phyloP scores from a whole-genome alignment of 2,113 vertebrate species.

The Chaenogobius annularis region DNA sequence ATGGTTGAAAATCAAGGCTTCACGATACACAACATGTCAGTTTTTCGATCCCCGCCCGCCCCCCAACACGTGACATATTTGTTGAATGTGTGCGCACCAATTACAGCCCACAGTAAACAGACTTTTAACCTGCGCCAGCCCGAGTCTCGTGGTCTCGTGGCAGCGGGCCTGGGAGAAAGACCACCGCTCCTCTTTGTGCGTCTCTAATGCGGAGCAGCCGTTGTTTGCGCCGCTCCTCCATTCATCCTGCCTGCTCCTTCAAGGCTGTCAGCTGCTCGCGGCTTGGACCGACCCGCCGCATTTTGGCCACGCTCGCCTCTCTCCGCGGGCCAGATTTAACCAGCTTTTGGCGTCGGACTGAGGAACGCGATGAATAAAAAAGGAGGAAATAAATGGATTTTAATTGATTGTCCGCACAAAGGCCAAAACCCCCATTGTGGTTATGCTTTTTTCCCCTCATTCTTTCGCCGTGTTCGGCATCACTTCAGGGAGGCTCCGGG shows the following conservation, averaged over 20 bases:
- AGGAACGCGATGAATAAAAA: conserved; percentile 32
- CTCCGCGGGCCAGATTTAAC: conserved; percentile 63
- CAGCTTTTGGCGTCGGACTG: conserved; percentile 52
- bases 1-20: not conserved
- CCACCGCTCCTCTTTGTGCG: conserved; percentile 25
- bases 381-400: conserved; percentile 60
- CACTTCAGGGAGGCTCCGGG: conserved; percentile 53
- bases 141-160: conserved; percentile 7
- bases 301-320: conserved; percentile 58
- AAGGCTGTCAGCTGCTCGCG: conserved; percentile 54
- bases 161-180: conserved; percentile 7
- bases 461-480: conserved; percentile 34
- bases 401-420: conserved; percentile 70
- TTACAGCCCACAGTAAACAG: conserved; percentile 17
- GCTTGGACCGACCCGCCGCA: conserved; percentile 51
- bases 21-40: not conserved
- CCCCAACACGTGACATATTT: conserved; percentile 1
- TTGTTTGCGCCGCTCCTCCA: conserved; percentile 24
- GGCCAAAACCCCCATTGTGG: conserved; percentile 56
- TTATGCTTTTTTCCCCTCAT: conserved; percentile 33
- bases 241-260: conserved; percentile 44
- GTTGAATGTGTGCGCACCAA: conserved; percentile 13
- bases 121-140: conserved; percentile 26
- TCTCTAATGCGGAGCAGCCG: conserved; percentile 30
- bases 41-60: not conserved